Percentiles rank a stretch among this genome's conserved stretches.
phyloP scores from a whole-genome alignment of 2,113 vertebrate genomes.

The Brachyhypopomus occidentalis region DNA sequence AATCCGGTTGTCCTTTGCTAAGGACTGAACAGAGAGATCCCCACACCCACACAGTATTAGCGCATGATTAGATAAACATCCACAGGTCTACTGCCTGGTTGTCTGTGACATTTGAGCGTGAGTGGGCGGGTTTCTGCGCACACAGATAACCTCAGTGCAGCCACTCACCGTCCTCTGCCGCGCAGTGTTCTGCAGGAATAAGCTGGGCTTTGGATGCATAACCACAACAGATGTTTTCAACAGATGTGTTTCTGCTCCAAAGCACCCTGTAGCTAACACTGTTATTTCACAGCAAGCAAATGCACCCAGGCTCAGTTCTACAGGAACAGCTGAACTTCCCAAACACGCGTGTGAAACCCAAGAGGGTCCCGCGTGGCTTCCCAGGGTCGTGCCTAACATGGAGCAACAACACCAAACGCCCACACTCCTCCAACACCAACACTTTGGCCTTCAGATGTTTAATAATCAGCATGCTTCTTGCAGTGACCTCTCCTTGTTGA shows the following conservation, averaged over 20 bases:
- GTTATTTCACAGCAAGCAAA: conserved; percentile 39
- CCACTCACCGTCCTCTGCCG: background rate
- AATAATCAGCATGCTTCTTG: background rate
- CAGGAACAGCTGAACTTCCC: conserved; percentile 40
- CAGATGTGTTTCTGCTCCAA: conserved; percentile 33
- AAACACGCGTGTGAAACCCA: conserved; percentile 28
- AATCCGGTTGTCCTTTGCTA: conserved; percentile 29
- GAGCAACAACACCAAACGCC: conserved; percentile 12
- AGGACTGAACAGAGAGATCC: conserved; percentile 15
- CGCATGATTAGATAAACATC: background rate
- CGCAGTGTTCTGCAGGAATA: background rate
- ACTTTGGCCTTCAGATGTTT: conserved; percentile 13
- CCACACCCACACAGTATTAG: background rate
- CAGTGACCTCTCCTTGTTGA: conserved; percentile 3
- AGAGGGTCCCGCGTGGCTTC: background rate
- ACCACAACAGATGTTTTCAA: conserved; percentile 14
- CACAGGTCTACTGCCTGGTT: background rate
- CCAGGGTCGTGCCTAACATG: background rate
- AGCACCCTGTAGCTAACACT: conserved; percentile 30
- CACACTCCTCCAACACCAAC: background rate
- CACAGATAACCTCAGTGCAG: background rate
- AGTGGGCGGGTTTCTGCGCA: too few relatives aligned
- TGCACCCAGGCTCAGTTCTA: conserved; percentile 22
- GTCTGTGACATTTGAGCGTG: background rate
- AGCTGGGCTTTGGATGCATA: conserved; percentile 6